These are phyloP conservation scores for Scomber scombrus DNA, from an alignment of 2,113 vertebrate species.

Conservation along the genomic window DNA sequence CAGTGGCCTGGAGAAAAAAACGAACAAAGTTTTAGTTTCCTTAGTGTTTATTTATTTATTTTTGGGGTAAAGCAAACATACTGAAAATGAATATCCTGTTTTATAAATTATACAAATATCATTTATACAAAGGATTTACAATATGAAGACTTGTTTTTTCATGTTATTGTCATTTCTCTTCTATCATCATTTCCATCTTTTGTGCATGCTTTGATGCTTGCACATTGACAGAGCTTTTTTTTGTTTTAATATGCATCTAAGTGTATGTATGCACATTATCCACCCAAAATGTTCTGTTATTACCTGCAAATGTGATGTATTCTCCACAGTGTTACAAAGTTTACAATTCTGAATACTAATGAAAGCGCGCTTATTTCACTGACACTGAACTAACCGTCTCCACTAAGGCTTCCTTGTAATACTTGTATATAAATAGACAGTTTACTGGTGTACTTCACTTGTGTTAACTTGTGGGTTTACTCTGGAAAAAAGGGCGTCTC, in stretches of 20 bases:
- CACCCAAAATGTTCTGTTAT: neutral
- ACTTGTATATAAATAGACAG: constrained; percentile 28
- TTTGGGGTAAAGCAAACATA: neutral
- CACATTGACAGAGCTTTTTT: too few species aligned
- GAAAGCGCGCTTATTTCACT: constrained; percentile 17
- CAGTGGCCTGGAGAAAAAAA: constrained; percentile 16
- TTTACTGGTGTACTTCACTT: constrained; percentile 36
- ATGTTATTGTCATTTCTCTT: too few species aligned
- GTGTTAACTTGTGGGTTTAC: constrained; percentile 47
- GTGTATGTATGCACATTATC: neutral
- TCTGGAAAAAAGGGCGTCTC: constrained; percentile 49
- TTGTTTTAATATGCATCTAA: too few species aligned
- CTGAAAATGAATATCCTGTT: neutral
- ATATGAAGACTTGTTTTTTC: too few species aligned
- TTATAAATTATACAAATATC: too few species aligned
- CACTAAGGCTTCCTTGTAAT: neutral
- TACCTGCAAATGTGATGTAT: neutral
- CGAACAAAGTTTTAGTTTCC: neutral
- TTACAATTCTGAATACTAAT: neutral
- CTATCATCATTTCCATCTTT: too few species aligned
- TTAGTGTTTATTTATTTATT: neutral
- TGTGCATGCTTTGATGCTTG: too few species aligned
- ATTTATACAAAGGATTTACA: too few species aligned
- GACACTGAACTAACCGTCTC: constrained; percentile 4
- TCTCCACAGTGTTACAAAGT: neutral